Base-by-base conservation (phyloP, 2,113 vertebrate species). In the Triplophysa dalaica region DNA sequence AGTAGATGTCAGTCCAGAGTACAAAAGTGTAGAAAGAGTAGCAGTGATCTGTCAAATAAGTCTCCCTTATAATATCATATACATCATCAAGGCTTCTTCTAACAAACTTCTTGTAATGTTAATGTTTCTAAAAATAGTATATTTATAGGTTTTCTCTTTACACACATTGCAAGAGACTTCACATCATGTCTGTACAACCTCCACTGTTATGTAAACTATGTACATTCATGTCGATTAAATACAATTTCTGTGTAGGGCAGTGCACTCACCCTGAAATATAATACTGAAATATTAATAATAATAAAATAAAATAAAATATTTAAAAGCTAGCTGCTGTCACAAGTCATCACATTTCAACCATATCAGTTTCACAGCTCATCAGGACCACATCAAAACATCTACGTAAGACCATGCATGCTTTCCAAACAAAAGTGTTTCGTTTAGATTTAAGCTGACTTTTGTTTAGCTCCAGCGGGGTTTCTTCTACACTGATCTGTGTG, bases 191-290 rank as follows among this genome's bases (percentile, higher is more conserved):
- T 56, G 50, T 38, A 7, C 50, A 33, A 38, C 50, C 38, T 74
- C n/a, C 56, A 17, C 14, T 43, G 56, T 45, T 74, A 74, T 61
- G 29, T 74, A 33, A 74, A 61, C 70, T 74, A 74, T 61, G 70
- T 61, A 24, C 70, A 61, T 74, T 61, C 6, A 24, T 45, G 50
- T 33, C 9, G n/a, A 72, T 72, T 63, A 50, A 74, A 77, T 56
- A 4, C 74, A 67, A 81, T 73, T 72, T 22, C 50, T 54, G 13
- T 38, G 48, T 21, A 29, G 45, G 21, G 45, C 41, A 69, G 17
- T 79, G 50, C 43, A 69, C 26, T 52, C 21, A 78, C 13, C 43
- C 29, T 54, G 3, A 60, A 61, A 61, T 11, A n/a, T n/a, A n/a
- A n/a, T n/a, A n/a, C n/a, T n/a, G n/a, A n/a, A n/a, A n/a, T n/a